Evolutionary conservation across 2,888 invertebrate genomes (phyloP), one percentile per base, ranked within the genome.

Genomic region (Lasioglossum leucozonium): DNA sequence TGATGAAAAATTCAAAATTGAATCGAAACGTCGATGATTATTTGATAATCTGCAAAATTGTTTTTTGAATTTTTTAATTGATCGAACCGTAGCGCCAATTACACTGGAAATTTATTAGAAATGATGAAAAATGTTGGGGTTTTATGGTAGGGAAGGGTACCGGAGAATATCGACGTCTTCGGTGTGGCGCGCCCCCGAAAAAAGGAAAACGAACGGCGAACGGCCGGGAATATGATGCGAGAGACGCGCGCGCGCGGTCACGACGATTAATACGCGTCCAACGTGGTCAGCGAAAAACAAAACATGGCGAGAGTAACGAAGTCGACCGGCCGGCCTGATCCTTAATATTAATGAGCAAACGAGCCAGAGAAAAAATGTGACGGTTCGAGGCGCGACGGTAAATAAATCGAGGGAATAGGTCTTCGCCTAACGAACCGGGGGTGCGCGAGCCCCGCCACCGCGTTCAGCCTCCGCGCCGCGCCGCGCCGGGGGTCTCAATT

Each of bases 311-410:
- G 51, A 44, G 84, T 62, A 74, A 77, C 77, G 74, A 71, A n/a
- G 77, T 82, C 42, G 82, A 55, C 30, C 58, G 42, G 26, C n/a
- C n/a, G 5, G 44, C 44, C 44, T 72, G 72, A 78, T 83, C 74
- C 84, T 83, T 84, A 78, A 83, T 84, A 83, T 84, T 84, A 84
- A 84, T 72, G 84, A 74, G 55, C 74, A 22, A n/a, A 18, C n/a
- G 65, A 30, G 5, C n/a, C n/a, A 51, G 84, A 42, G 75, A 73
- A 83, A 84, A 77, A 74, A 82, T 55, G 67, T 51, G 42, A 62
- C 13, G 58, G 44, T 62, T 69, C 47, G 51, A 16, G 37, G n/a
- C 22, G 71, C 42, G 40, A 51, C 22, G 0, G 51, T 37, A 77
- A 74, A 77, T 51, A 55, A 67, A 75, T 47, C 37, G 69, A n/a